Evolutionary conservation across 2,113 vertebrate genomes (phyloP).

Genomic region (Chlorodrepanis virens): DNA sequence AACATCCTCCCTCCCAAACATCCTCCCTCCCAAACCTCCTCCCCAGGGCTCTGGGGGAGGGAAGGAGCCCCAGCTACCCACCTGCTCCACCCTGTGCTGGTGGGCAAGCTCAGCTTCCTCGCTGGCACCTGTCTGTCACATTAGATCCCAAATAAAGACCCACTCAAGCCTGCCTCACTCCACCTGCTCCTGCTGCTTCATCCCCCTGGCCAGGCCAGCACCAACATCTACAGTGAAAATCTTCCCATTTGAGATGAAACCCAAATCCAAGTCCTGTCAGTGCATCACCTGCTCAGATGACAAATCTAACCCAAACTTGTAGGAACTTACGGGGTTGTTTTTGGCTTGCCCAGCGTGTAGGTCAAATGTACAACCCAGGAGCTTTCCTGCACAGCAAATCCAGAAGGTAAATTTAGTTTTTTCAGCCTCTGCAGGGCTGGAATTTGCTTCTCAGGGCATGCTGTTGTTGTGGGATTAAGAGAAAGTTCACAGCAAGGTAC

Average conservation of each 20-base stretch:
- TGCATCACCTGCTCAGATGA: neutral
- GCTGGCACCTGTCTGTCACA: neutral
- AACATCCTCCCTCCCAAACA: neutral
- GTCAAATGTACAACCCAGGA: neutral
- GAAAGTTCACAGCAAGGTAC: neutral
- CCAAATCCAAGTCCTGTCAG: neutral
- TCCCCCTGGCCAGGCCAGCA: constrained; percentile 2
- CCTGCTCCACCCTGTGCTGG: neutral
- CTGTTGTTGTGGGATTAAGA: neutral
- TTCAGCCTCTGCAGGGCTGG: neutral
- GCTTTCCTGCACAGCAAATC: neutral
- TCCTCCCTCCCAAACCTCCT: neutral
- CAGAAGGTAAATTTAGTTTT: neutral
- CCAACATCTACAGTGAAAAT: neutral
- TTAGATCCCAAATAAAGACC: neutral
- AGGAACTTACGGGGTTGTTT: neutral
- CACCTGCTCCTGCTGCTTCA: neutral
- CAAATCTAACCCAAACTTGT: neutral
- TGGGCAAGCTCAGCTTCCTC: neutral
- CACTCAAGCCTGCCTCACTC: neutral
- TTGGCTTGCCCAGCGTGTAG: neutral
- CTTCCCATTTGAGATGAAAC: constrained; percentile 18
- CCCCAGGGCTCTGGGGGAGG: neutral
- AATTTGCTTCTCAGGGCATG: neutral
- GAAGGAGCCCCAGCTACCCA: neutral